Conservation (phyloP, 2,888 invertebrate species). For the Mermis nigrescens region DNA sequence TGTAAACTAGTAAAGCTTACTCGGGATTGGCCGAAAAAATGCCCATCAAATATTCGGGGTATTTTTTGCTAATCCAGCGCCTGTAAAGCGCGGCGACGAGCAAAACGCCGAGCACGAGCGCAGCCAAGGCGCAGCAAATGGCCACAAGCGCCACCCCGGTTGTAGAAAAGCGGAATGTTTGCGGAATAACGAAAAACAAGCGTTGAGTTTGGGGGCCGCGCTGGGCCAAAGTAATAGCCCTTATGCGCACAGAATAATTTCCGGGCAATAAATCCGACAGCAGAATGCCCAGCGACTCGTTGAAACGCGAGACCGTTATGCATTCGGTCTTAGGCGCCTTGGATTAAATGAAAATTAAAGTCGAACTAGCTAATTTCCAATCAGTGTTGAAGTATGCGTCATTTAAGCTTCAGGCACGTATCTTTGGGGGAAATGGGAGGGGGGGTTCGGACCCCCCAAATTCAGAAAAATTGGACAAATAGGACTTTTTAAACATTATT, state of each 20-base stretch:
- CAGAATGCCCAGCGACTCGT: not conserved
- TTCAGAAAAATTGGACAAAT: too few species aligned
- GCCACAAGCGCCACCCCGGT: not conserved
- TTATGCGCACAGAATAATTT: constrained; percentile 58
- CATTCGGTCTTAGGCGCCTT: too few species aligned
- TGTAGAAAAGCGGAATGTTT: not conserved
- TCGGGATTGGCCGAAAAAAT: constrained; percentile 1
- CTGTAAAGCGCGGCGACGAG: not conserved
- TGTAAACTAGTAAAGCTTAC: too few species aligned
- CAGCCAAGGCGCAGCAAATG: not conserved
- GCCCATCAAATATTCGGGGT: not conserved
- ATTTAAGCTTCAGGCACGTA: too few species aligned
- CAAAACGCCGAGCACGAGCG: not conserved
- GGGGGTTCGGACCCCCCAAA: too few species aligned
- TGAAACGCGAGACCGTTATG: too few species aligned
- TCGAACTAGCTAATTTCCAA: too few species aligned
- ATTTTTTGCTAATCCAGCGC: not conserved
- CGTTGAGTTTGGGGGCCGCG: not conserved
- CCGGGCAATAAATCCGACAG: constrained; percentile 42
- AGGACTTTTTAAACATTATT: too few species aligned
- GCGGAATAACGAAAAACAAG: not conserved
- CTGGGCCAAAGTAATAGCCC: constrained; percentile 48
- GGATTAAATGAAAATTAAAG: too few species aligned
- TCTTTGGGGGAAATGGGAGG: too few species aligned
- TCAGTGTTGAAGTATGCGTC: too few species aligned